These are phyloP conservation scores for Polydrusus pterygomalis DNA, from an alignment of 2,888 invertebrate species.

Conservation along the genomic window DNA sequence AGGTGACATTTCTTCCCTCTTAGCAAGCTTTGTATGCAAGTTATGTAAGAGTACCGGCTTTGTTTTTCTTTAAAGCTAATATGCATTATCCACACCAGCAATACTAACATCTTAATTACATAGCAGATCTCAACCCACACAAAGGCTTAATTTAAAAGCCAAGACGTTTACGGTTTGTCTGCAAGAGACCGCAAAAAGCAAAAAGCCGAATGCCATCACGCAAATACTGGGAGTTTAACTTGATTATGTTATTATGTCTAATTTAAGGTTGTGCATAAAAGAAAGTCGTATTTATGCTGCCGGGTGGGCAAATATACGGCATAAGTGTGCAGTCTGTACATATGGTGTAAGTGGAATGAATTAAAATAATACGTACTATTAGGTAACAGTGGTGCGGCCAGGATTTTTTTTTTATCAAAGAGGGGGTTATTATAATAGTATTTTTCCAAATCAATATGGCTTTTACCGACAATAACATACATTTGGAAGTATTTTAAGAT, in stretches of 20 bases:
- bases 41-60: too few species aligned
- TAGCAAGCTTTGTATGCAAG: too few species aligned
- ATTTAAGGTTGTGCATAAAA: conserved; percentile 41
- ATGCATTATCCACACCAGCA: neutral
- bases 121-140: neutral
- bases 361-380: neutral
- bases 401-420: too few species aligned
- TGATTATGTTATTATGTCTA: conserved; percentile 46
- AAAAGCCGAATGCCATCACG: conserved; percentile 33
- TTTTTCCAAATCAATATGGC: too few species aligned
- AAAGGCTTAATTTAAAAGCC: neutral
- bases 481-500: too few species aligned
- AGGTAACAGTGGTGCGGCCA: too few species aligned
- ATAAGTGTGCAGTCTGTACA: conserved; percentile 5
- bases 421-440: too few species aligned
- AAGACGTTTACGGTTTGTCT: conserved; percentile 9
- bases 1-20: too few species aligned
- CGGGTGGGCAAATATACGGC: conserved; percentile 36
- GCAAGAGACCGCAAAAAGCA: conserved; percentile 1
- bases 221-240: conserved; percentile 32
- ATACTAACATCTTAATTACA: neutral
- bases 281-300: conserved; percentile 28
- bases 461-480: too few species aligned
- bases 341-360: neutral
- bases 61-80: too few species aligned